phyloP scores from a whole-genome alignment of 2,113 vertebrate genomes.

The Columba janthina region DNA sequence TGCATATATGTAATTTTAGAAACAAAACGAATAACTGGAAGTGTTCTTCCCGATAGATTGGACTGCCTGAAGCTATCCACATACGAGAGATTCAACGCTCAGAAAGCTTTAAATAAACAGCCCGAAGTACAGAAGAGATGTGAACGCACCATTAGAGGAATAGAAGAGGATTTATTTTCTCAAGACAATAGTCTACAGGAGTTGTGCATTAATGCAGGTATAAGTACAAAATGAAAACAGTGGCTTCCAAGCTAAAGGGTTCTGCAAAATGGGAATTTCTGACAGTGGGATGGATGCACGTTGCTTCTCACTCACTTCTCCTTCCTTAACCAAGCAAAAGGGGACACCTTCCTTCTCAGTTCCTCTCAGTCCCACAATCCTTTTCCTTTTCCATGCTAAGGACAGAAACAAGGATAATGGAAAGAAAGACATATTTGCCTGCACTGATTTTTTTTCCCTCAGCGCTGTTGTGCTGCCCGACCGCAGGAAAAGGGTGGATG shows the following conservation, averaged over 20 bases:
- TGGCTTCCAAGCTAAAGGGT: not conserved
- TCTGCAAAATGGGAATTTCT: not conserved
- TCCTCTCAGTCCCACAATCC: not conserved
- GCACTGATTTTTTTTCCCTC: not conserved
- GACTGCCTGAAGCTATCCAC: slow-evolving; percentile 7
- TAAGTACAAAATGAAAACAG: not conserved
- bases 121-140: not conserved
- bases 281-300: not conserved
- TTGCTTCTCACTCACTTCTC: not conserved
- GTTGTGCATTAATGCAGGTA: not conserved
- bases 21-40: not conserved
- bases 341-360: not conserved
- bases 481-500: not conserved
- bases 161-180: not conserved
- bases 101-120: slow-evolving; percentile 21
- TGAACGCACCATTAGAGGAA: not conserved
- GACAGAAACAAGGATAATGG: not conserved
- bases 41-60: not conserved
- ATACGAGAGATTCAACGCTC: not conserved
- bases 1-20: not conserved
- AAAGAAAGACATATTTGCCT: not conserved
- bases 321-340: not conserved
- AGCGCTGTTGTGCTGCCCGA: not conserved
- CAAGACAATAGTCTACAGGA: not conserved
- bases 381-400: not conserved